A percentile compares a stretch with the other conserved stretches of the same genome.
Conservation (phyloP, 2,113 vertebrate genomes). For the Otus sunia region DNA sequence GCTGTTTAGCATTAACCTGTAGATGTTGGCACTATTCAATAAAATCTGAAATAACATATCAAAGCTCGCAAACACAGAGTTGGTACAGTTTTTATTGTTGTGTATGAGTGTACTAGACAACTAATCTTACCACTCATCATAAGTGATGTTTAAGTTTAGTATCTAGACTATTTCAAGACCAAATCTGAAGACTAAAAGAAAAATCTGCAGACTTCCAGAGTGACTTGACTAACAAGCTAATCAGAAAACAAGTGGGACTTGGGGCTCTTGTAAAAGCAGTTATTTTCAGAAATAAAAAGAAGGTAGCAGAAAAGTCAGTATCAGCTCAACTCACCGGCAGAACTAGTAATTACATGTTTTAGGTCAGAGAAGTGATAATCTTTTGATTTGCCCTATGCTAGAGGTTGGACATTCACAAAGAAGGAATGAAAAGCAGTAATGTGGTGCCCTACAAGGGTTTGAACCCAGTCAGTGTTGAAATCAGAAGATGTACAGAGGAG, state of each 20-base stretch:
- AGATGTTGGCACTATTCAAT: not conserved
- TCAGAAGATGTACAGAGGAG: not conserved
- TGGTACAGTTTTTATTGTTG: not conserved
- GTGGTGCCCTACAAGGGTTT: not conserved
- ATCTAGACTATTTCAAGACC: not conserved
- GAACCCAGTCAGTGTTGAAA: not conserved
- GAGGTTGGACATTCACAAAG: not conserved
- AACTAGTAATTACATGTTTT: not conserved
- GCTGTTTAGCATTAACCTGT: not conserved
- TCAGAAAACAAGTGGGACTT: not conserved
- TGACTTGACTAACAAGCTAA: not conserved
- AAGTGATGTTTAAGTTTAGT: not conserved
- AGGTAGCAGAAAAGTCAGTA: not conserved
- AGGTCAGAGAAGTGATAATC: not conserved
- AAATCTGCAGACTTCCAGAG: not conserved
- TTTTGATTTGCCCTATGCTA: not conserved
- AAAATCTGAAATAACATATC: not conserved
- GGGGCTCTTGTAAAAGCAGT: not conserved
- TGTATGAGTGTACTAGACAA: not conserved
- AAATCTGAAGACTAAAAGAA: not conserved
- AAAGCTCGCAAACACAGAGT: not conserved
- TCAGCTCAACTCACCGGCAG: not conserved
- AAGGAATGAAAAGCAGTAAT: not conserved
- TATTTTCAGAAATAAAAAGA: not conserved
- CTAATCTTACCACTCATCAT: not conserved